Percentiles rank a stretch among this genome's conserved stretches.
These are phyloP conservation scores for Drosophila miranda DNA, from an alignment of 1,140 invertebrate species.

Conservation along the genomic window DNA sequence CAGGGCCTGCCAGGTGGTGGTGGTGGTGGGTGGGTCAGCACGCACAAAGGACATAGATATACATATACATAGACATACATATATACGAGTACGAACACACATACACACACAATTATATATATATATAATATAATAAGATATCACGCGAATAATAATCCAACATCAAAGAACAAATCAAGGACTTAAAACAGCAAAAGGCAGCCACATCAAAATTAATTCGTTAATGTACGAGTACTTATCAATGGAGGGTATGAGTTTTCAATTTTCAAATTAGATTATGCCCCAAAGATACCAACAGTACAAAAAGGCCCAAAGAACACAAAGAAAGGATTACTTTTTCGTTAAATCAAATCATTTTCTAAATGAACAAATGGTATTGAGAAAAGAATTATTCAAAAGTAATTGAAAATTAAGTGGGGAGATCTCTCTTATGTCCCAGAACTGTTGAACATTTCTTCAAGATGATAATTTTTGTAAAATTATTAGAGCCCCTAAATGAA, in stretches of 20 bases:
- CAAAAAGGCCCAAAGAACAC: background rate
- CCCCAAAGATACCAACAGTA: background rate
- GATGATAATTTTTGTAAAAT: no score
- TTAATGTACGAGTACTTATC: background rate
- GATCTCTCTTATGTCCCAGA: no score
- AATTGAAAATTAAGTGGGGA: no score
- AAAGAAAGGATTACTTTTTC: background rate
- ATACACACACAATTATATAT: constrained; percentile 39
- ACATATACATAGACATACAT: constrained; percentile 43
- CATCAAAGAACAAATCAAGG: constrained; percentile 37
- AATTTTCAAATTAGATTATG: background rate
- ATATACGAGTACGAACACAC: constrained; percentile 32
- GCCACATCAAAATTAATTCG: constrained; percentile 5
- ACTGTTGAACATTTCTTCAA: no score
- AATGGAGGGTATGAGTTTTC: no score
- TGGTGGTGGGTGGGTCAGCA: constrained; percentile 5
- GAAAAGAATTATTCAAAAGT: no score
- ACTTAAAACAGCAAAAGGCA: constrained; percentile 23
- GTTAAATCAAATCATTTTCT: no score
- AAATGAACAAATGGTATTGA: no score
- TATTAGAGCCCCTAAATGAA: no score
- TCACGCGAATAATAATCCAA: constrained; percentile 24
- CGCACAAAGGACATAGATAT: constrained; percentile 48
- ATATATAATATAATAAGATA: background rate
- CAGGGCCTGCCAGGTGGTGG: constrained; percentile 72